Evolutionary conservation across 1,140 invertebrate species (phyloP).

Genomic region (Drosophila sproati): DNA sequence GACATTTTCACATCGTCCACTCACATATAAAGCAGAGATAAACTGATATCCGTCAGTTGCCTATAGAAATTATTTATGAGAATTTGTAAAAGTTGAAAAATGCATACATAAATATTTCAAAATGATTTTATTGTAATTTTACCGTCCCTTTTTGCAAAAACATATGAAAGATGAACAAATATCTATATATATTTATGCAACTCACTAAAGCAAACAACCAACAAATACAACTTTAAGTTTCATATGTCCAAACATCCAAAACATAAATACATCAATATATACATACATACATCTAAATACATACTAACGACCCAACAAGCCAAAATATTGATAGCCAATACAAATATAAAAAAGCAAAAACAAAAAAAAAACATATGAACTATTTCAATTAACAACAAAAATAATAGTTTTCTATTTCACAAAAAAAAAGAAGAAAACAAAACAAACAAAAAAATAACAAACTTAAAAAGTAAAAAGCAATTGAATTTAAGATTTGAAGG

Average conservation of each 20-base stretch:
- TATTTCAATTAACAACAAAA: slow-evolving; percentile 67
- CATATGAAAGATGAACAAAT: slow-evolving; percentile 54
- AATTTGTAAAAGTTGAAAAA: slow-evolving; percentile 25
- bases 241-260: slow-evolving; percentile 44
- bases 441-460: slow-evolving; percentile 3
- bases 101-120: slow-evolving; percentile 64
- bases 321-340: slow-evolving; percentile 80
- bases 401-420: slow-evolving; percentile 79
- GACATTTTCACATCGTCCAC: slow-evolving; percentile 60
- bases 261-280: slow-evolving; percentile 29
- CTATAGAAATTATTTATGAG: slow-evolving; percentile 69
- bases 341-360: slow-evolving; percentile 38
- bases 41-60: slow-evolving; percentile 51
- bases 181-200: slow-evolving; percentile 69
- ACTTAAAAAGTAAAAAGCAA: slow-evolving; percentile 65
- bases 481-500: slow-evolving; percentile 77
- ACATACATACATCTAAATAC: slow-evolving; percentile 18
- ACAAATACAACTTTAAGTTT: slow-evolving; percentile 51
- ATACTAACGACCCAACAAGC: slow-evolving; percentile 53
- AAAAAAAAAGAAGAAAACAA: neutral
- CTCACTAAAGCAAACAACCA: slow-evolving; percentile 66
- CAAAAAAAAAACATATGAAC: slow-evolving; percentile 47
- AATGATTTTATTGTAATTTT: slow-evolving; percentile 84
- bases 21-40: slow-evolving; percentile 49
- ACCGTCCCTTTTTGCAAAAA: slow-evolving; percentile 83